These are phyloP conservation scores for Lasiurus cinereus DNA, from an alignment of 2,113 vertebrate species.

Conservation along the genomic window DNA sequence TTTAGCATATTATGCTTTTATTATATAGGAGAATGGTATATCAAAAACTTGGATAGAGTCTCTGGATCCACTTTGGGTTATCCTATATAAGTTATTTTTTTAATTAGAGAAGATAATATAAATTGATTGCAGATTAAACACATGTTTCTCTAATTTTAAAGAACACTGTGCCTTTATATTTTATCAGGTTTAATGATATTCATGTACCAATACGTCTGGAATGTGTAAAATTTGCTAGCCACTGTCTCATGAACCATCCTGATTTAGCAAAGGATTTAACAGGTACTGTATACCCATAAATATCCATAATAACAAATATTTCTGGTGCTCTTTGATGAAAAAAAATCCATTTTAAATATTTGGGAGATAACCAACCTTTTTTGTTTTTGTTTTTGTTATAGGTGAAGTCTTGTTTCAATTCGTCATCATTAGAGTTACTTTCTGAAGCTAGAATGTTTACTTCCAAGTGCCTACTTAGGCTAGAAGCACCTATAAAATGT, in stretches of 20 bases:
- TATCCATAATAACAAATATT: slow-evolving; percentile 1
- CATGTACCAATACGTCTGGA: slow-evolving; percentile 98
- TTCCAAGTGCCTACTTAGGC: background rate
- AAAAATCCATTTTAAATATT: background rate
- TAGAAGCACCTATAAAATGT: background rate
- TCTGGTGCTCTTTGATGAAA: background rate
- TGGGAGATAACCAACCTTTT: background rate
- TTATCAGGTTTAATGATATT: slow-evolving; percentile 97
- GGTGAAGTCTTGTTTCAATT: background rate
- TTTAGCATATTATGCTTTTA: no score
- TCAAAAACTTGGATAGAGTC: background rate
- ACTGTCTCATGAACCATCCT: slow-evolving; percentile 99
- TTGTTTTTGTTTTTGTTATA: background rate
- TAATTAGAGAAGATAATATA: slow-evolving; percentile 12
- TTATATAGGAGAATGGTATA: background rate
- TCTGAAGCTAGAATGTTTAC: slow-evolving; percentile 14
- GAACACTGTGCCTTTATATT: slow-evolving; percentile 65
- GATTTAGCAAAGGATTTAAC: slow-evolving; percentile 99
- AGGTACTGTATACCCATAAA: slow-evolving; percentile 85
- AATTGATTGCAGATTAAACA: slow-evolving; percentile 24
- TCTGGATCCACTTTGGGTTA: slow-evolving; percentile 27
- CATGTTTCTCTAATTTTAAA: slow-evolving; percentile 74
- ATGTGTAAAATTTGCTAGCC: slow-evolving; percentile 99
- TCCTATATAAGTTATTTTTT: slow-evolving; percentile 2
- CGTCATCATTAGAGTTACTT: background rate